Base-by-base conservation (phyloP, 2,888 invertebrate species). In the Leptinotarsa juncta region DNA sequence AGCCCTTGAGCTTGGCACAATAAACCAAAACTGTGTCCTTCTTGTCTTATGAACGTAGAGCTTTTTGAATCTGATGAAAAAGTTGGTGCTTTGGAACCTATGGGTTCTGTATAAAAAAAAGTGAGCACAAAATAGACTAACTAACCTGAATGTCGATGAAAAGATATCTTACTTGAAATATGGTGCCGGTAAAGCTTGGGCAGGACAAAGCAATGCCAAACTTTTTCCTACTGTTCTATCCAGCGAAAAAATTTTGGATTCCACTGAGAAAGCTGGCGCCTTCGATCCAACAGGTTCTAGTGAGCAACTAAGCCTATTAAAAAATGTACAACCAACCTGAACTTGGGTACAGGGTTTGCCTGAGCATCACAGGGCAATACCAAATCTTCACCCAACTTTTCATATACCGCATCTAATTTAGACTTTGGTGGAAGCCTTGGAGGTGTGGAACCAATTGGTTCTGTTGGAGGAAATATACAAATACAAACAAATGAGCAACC, bases 161-260 rank as follows among this genome's bases (percentile, higher is more conserved):
- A 62, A 62, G 15, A 62, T 68, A 55, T 69, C 83, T 82, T 91
- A 93, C 93, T 92, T 92, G 89, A 90, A 93, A 75, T 89, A 85
- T 84, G 92, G 92, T 55, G 85, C 83, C 51, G 95, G 94, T 88
- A 91, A 93, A 81, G 93, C 94, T 90, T 95, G 94, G 78, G 94
- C 94, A 85, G 93, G 94, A 87, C 94, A 95, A 85, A 94, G 90
- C 82, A 94, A 88, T 69, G 92, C 93, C 86, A 94, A 91, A 84
- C 91, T 90, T 85, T 91, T 91, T 80, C 90, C 90, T 78, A 89
- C 83, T 66, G 79, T 83, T 73, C 89, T 87, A 78, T 89, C 88
- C 85, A 83, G 88, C 76, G 87, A 88, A 86, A 85, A 89, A 83
- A 85, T 89, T 87, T 87, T 90, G 81, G 83, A 89, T 85, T 85